Percentiles rank a stretch among this genome's conserved stretches.
Evolutionary conservation across 2,797 vertebrate genomes (phyloP).

Genomic region (Phylloscopus collybita): DNA sequence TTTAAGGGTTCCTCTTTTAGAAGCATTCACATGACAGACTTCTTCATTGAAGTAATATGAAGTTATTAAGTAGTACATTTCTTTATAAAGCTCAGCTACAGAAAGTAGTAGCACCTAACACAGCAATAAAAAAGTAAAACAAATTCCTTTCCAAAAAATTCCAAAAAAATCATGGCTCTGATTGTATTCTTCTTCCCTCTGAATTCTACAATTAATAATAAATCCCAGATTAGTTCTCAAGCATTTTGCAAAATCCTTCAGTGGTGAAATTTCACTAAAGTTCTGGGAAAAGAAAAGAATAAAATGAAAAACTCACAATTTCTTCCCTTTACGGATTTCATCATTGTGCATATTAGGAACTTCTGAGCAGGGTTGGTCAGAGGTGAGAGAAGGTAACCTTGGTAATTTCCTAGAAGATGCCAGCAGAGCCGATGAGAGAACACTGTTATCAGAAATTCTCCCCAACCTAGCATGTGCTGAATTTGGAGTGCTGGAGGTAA

Average conservation of each 20-base stretch:
- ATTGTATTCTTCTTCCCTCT: background rate
- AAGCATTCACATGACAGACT: background rate
- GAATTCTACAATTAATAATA: background rate
- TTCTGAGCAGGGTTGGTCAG: constrained; percentile 75
- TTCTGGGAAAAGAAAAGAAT: background rate
- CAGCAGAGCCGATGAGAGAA: constrained; percentile 46
- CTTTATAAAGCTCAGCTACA: background rate
- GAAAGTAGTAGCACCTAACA: background rate
- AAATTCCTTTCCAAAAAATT: background rate
- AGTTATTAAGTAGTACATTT: background rate
- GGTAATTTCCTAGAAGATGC: constrained; percentile 70
- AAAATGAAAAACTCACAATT: constrained; percentile 76
- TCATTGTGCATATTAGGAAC: constrained; percentile 68
- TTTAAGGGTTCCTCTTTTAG: background rate
- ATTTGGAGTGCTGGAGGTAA: background rate
- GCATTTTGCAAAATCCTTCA: background rate
- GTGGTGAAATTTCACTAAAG: background rate
- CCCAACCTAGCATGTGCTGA: constrained; percentile 37
- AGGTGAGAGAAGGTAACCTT: constrained; percentile 76
- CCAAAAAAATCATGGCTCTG: background rate
- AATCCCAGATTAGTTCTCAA: background rate
- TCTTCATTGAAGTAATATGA: background rate
- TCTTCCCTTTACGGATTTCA: constrained; percentile 78
- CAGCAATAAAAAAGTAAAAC: background rate
- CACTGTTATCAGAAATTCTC: constrained; percentile 39